These are phyloP conservation scores for Girardinus metallicus DNA, from an alignment of 2,797 vertebrate genomes.

Conservation along the genomic window DNA sequence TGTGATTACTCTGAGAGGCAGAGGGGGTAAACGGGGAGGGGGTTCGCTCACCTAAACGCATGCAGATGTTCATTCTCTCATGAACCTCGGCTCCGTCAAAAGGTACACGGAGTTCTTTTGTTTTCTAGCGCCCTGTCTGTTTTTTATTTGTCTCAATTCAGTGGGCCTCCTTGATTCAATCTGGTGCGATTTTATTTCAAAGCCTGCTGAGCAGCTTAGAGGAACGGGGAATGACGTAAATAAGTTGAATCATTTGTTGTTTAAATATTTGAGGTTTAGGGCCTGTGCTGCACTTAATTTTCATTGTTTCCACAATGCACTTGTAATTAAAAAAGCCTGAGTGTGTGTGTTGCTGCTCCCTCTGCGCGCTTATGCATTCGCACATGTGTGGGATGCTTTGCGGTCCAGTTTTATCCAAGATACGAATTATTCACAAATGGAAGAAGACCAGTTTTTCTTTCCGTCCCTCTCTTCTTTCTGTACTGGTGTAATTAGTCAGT, in stretches of 20 bases:
- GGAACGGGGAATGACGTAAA: conserved; percentile 72
- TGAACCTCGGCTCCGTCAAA: conserved; percentile 59
- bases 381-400: conserved; percentile 52
- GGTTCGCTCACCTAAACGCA: conserved; percentile 73
- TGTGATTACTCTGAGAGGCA: conserved; percentile 71
- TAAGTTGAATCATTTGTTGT: conserved; percentile 79
- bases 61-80: conserved; percentile 76
- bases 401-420: conserved; percentile 52
- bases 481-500: conserved; percentile 68
- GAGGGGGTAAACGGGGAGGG: conserved; percentile 40
- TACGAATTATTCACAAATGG: conserved; percentile 66
- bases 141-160: conserved; percentile 77
- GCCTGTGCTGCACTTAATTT: conserved; percentile 75
- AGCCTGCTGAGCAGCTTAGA: conserved; percentile 61
- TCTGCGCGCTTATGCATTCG: conserved; percentile 32
- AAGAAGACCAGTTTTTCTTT: conserved; percentile 31
- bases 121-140: conserved; percentile 73
- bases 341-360: conserved; percentile 18
- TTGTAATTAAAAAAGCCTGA: conserved; percentile 62
- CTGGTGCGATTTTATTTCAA: conserved; percentile 77
- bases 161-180: conserved; percentile 70
- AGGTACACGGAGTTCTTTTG: conserved; percentile 80
- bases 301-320: conserved; percentile 80
- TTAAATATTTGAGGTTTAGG: conserved; percentile 73
- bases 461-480: conserved; percentile 19